Evolutionary conservation across 1,140 invertebrate species (phyloP).

Genomic region (Cepaea nemoralis): DNA sequence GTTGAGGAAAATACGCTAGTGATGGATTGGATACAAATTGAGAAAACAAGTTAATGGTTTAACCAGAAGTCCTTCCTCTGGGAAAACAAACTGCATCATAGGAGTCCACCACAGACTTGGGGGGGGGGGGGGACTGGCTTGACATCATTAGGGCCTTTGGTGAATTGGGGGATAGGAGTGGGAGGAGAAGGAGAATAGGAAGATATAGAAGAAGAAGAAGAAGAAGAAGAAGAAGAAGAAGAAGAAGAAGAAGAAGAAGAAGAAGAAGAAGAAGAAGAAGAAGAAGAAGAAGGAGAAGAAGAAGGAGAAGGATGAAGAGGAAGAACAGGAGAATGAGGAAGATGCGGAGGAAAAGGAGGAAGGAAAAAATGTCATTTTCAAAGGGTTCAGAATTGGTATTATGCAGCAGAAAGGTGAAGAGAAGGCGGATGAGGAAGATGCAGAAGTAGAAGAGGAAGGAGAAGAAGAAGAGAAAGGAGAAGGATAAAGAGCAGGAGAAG

Average conservation of each 20-base stretch:
- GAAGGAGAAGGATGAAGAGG: not conserved
- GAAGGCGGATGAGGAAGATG: not conserved
- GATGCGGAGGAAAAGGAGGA: not conserved
- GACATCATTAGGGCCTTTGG: no score
- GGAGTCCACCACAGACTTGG: no score
- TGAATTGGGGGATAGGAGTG: not conserved
- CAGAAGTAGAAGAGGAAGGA: not conserved
- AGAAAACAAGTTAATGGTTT: no score
- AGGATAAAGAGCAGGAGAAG: no score
- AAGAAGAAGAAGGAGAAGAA: not conserved
- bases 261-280: not conserved
- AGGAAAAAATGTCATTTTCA: no score
- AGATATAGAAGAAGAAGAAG: not conserved
- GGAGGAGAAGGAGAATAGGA: slow-evolving; percentile 13
- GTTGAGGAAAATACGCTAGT: no score
- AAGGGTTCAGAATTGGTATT: no score
- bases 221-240: not conserved
- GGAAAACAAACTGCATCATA: no score
- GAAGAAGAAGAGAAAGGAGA: not conserved
- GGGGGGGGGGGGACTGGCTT: no score
- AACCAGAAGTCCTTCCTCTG: no score
- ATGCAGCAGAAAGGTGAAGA: not conserved
- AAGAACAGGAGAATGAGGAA: not conserved
- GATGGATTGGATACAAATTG: no score
- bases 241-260: not conserved